Evolutionary conservation across 2,113 vertebrate species (phyloP), one percentile per base, ranked within the genome.

Genomic region (Phalacrocorax carbo): DNA sequence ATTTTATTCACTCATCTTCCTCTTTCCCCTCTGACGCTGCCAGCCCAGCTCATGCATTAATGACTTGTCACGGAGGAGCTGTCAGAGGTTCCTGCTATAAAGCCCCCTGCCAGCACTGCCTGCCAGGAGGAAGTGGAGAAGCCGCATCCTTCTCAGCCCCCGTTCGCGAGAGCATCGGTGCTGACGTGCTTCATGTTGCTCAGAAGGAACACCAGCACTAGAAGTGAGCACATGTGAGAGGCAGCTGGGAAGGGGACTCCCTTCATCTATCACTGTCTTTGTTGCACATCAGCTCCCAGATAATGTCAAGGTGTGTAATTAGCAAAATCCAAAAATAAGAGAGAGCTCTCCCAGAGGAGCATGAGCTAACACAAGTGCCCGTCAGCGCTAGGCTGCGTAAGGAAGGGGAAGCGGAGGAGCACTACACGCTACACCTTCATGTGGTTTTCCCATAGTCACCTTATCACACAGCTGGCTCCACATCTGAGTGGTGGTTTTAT

Each of bases 121-220:
- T 65, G 46, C 27, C 81, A 22, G n/a, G 36, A 44, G 52, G 12
- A 57, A 16, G 29, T 0, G 0, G 55, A 51, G 57, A 26, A 40
- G 51, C 62, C 5, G 0, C 62, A 9, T 58, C 62, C 49, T 16
- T 15, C n/a, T n/a, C 22, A 10, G 38, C 14, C 5, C 8, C 40
- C 12, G 2, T 9, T 36, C 0, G 0, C 38, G 25, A 11, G 1
- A 36, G 30, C 18, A 14, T 10, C 40, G 4, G 44, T 0, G 5
- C 70, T 13, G 48, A 73, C 0, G 2, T 4, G 30, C n/a, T 19
- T 48, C 36, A 10, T 8, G 5, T 2, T 5, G 12, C 27, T 55
- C 46, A 8, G 38, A 30, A 16, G 42, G 40, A 27, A 6, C 32
- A 6, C 11, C 69, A 52, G 76, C 36, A 10, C 38, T 3, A 17